These are phyloP conservation scores for Himantopus leucocephalus DNA, from an alignment of 2,113 vertebrate species.

Conservation along the genomic window DNA sequence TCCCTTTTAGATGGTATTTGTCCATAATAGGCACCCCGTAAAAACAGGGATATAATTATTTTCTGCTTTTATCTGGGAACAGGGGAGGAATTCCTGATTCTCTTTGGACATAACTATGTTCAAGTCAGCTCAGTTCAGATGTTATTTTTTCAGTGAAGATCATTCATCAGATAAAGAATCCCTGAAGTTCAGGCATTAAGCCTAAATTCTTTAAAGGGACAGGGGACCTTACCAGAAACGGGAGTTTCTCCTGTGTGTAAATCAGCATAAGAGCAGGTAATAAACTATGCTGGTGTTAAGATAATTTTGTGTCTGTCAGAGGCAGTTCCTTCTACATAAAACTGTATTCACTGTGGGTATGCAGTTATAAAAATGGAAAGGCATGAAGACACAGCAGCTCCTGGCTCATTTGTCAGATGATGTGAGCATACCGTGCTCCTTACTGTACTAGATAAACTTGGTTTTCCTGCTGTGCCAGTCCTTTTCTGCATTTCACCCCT, in stretches of 20 bases:
- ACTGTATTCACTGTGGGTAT: background rate
- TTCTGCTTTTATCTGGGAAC: slow-evolving; percentile 42
- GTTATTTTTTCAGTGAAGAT: background rate
- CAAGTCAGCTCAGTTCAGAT: background rate
- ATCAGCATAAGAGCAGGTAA: background rate
- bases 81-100: slow-evolving; percentile 2
- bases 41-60: background rate
- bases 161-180: background rate
- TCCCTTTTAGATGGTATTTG: background rate
- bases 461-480: background rate
- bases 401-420: background rate
- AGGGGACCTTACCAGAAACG: background rate
- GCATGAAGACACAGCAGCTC: background rate
- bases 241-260: background rate
- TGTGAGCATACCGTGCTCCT: background rate
- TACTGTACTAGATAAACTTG: background rate
- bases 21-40: background rate
- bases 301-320: background rate
- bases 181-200: background rate
- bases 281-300: background rate
- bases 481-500: background rate
- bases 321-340: background rate
- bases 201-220: background rate
- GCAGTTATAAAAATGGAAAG: background rate
- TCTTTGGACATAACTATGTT: background rate